These are phyloP conservation scores for Carcina quercana DNA, from an alignment of 2,888 invertebrate species.

Conservation along the genomic window DNA sequence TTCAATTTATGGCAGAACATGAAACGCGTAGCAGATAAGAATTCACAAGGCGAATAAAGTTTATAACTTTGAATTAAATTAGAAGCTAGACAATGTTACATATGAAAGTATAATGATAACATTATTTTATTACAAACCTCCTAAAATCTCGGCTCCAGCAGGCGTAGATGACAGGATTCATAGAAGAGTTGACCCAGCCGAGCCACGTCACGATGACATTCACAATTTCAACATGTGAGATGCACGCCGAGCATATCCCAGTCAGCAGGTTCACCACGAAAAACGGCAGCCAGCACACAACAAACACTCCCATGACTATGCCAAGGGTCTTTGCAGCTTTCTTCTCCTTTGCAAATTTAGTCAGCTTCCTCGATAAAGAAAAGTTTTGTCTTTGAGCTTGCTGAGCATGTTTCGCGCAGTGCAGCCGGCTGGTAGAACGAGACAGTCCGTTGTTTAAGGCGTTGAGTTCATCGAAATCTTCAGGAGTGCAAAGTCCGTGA, in stretches of 20 bases:
- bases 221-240: slow-evolving; percentile 90
- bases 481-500: slow-evolving; percentile 78
- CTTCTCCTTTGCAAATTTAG: slow-evolving; percentile 97
- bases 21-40: too few species aligned
- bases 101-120: too few species aligned
- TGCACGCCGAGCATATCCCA: slow-evolving; percentile 91
- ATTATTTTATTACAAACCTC: slow-evolving; percentile 71
- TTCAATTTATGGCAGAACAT: too few species aligned
- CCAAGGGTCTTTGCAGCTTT: slow-evolving; percentile 98
- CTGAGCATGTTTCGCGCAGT: slow-evolving; percentile 74
- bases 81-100: too few species aligned
- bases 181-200: slow-evolving; percentile 96
- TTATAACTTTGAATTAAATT: too few species aligned
- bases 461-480: slow-evolving; percentile 79
- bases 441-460: slow-evolving; percentile 85
- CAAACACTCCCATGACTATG: slow-evolving; percentile 97
- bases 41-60: too few species aligned
- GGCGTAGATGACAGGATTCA: slow-evolving; percentile 99
- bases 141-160: slow-evolving; percentile 98
- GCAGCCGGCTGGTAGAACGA: slow-evolving; percentile 80
- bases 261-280: slow-evolving; percentile 95
- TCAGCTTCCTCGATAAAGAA: slow-evolving; percentile 92
- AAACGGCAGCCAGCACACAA: slow-evolving; percentile 98
- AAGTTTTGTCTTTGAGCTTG: slow-evolving; percentile 91
- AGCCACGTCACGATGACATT: slow-evolving; percentile 94